phyloP scores from a whole-genome alignment of 2,888 invertebrate genomes.

The Acanthopleura granulata region DNA sequence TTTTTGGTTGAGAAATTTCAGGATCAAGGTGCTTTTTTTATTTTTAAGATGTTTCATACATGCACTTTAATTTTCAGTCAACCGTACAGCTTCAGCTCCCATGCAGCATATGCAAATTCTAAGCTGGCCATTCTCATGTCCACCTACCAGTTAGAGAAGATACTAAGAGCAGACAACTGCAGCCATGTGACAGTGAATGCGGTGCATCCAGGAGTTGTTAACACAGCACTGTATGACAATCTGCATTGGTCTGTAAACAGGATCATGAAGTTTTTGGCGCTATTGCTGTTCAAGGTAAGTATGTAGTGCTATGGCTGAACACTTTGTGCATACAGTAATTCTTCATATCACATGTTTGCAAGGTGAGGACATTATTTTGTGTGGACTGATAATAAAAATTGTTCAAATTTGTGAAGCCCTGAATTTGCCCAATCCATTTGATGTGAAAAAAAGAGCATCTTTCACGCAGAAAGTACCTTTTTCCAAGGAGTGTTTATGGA shows the following conservation, averaged over 20 bases:
- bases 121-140: slow-evolving; percentile 47
- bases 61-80: neutral
- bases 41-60: neutral
- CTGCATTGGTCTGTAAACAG: slow-evolving; percentile 33
- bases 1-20: too few species aligned
- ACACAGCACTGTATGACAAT: slow-evolving; percentile 40
- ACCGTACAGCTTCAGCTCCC: slow-evolving; percentile 39
- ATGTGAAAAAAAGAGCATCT: too few species aligned
- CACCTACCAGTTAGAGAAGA: slow-evolving; percentile 35
- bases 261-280: slow-evolving; percentile 33
- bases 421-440: too few species aligned
- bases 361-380: too few species aligned
- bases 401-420: too few species aligned
- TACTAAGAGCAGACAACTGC: slow-evolving; percentile 30
- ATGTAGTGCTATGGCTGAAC: neutral
- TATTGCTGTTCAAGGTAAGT: slow-evolving; percentile 37
- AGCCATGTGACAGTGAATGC: slow-evolving; percentile 45
- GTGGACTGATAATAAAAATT: too few species aligned
- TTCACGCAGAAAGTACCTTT: too few species aligned
- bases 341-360: too few species aligned
- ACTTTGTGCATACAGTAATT: too few species aligned
- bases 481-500: too few species aligned
- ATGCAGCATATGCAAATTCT: slow-evolving; percentile 50
- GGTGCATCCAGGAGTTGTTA: slow-evolving; percentile 53
- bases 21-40: too few species aligned